These are phyloP conservation scores for Poecile atricapillus DNA, from an alignment of 2,113 vertebrate species.

Conservation along the genomic window DNA sequence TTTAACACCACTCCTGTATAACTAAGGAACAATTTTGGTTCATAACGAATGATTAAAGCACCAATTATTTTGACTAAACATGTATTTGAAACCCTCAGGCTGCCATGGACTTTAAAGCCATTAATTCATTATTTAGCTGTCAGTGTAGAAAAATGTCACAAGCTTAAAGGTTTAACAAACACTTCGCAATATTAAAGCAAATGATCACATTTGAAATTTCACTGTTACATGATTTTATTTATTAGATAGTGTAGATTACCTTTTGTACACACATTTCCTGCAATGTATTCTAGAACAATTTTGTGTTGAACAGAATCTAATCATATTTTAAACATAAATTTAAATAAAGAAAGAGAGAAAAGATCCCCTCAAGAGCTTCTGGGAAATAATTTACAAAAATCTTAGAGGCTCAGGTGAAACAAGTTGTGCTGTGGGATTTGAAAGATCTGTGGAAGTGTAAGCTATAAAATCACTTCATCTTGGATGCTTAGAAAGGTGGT, in stretches of 20 bases:
- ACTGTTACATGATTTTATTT: slow-evolving; percentile 45
- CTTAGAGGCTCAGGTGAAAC: slow-evolving; percentile 56
- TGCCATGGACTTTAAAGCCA: slow-evolving; percentile 39
- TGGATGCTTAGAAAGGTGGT: slow-evolving; percentile 66
- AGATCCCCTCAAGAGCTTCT: slow-evolving; percentile 55
- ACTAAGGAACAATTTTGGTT: slow-evolving; percentile 25
- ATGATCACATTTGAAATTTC: slow-evolving; percentile 45
- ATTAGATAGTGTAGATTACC: slow-evolving; percentile 49
- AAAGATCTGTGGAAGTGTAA: slow-evolving; percentile 64
- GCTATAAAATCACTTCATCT: slow-evolving; percentile 69
- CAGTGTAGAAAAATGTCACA: slow-evolving; percentile 53
- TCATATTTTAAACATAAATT: slow-evolving; percentile 48
- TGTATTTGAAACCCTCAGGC: slow-evolving; percentile 52
- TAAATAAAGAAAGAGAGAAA: slow-evolving; percentile 50
- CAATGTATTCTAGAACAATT: slow-evolving; percentile 35
- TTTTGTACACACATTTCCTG: slow-evolving; percentile 11
- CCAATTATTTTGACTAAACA: slow-evolving; percentile 65
- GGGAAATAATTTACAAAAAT: slow-evolving; percentile 62
- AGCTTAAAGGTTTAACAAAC: slow-evolving; percentile 58
- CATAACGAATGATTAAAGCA: slow-evolving; percentile 65
- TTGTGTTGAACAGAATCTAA: slow-evolving; percentile 31
- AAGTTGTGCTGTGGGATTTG: slow-evolving; percentile 48
- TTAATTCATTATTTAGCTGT: slow-evolving; percentile 66
- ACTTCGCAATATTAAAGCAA: slow-evolving; percentile 42
- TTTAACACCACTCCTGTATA: slow-evolving; percentile 17